phyloP scores from a whole-genome alignment of 2,888 invertebrate genomes.

The Epinotia bilunana region DNA sequence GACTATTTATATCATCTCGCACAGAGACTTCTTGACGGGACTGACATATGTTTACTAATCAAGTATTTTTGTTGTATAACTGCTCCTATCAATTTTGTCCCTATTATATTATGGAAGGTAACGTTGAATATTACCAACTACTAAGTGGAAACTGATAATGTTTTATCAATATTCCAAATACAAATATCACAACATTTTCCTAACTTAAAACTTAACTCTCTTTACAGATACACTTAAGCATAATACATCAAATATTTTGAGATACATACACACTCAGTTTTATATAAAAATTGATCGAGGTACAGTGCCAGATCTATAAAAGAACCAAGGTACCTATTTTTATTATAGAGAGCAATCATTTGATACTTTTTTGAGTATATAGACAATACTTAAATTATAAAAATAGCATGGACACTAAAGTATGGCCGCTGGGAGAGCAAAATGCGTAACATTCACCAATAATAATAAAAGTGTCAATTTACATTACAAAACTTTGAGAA shows the following conservation, averaged over 20 bases:
- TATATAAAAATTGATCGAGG: conserved; percentile 61
- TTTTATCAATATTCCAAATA: conserved; percentile 82
- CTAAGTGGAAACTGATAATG: conserved; percentile 50
- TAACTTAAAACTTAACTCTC: conserved; percentile 74
- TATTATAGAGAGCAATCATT: conserved; percentile 63
- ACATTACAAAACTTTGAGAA: conserved; percentile 36
- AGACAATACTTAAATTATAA: conserved; percentile 54
- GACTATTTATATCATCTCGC: background rate
- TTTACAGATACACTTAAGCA: conserved; percentile 78
- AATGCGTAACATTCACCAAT: conserved; percentile 40
- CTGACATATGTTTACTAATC: conserved; percentile 4
- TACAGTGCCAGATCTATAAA: conserved; percentile 65
- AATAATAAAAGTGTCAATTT: conserved; percentile 29
- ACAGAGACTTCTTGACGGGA: background rate
- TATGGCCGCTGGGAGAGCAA: conserved; percentile 79
- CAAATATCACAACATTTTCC: conserved; percentile 84
- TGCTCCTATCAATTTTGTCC: conserved; percentile 16
- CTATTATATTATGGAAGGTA: conserved; percentile 12
- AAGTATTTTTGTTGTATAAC: conserved; percentile 4
- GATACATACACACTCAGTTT: conserved; percentile 62
- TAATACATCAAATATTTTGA: conserved; percentile 75
- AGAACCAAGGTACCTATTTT: conserved; percentile 53
- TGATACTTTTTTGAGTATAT: conserved; percentile 57
- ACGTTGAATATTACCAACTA: conserved; percentile 42
- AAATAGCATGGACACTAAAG: conserved; percentile 70